Conservation (phyloP, 2,888 invertebrate species). For the Oxystoma pomonae region DNA sequence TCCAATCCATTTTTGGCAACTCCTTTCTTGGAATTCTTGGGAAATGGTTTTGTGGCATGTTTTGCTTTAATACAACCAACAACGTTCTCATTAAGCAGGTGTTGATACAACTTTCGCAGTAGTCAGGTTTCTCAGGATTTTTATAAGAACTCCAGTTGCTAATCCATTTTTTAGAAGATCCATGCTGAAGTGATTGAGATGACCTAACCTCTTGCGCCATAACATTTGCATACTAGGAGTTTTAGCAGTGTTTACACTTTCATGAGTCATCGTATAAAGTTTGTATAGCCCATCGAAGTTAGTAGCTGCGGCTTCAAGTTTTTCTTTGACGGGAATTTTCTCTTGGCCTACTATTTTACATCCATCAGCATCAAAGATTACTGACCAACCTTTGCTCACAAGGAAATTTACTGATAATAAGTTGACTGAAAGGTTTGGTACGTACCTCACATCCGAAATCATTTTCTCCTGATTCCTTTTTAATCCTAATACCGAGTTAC, state of each 20-base stretch:
- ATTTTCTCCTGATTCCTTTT: not conserved
- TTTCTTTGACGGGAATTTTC: not conserved
- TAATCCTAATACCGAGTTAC: not conserved
- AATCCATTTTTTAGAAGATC: too few species aligned
- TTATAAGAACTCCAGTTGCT: not conserved
- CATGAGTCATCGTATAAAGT: not conserved
- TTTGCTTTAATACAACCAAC: not conserved
- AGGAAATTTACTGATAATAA: too few species aligned
- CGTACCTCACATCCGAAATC: not conserved
- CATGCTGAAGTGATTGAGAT: too few species aligned
- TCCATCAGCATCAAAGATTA: not conserved
- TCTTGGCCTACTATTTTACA: not conserved
- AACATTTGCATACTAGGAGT: not conserved
- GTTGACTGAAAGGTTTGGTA: not conserved
- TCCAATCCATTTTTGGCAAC: not conserved
- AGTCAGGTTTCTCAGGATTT: not conserved
- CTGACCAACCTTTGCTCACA: not conserved
- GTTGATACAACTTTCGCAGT: not conserved
- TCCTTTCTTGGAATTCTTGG: not conserved
- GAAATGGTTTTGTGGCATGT: not conserved
- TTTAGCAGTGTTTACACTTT: not conserved
- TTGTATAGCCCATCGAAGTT: not conserved
- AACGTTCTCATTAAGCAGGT: not conserved
- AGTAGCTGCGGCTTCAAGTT: not conserved
- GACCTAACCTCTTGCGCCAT: not conserved